phyloP scores from a whole-genome alignment of 2,797 vertebrate species.

The Lophotriccus pileatus region DNA sequence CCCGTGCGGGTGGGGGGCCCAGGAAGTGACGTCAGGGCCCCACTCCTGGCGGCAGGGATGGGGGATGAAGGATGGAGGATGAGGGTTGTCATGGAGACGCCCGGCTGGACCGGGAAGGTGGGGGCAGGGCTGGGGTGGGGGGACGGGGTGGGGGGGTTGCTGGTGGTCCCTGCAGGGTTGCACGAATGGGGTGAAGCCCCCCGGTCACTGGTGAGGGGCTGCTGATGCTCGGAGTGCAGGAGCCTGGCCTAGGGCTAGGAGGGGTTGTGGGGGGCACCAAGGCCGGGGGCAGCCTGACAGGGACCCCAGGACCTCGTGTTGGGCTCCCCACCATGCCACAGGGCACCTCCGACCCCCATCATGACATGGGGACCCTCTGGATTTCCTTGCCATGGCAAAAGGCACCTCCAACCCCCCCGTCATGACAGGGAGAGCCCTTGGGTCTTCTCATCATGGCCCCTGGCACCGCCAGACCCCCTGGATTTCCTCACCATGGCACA shows the following conservation, averaged over 20 bases:
- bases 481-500: no score
- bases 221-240: not conserved
- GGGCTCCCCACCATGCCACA: not conserved
- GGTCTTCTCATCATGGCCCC: not conserved
- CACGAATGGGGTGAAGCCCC: not conserved
- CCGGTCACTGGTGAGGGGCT: not conserved
- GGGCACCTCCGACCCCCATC: not conserved
- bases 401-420: not conserved
- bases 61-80: conserved; percentile 27
- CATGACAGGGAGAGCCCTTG: not conserved
- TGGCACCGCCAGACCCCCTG: not conserved
- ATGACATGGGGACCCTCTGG: rapidly evolving
- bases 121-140: not conserved
- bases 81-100: conserved; percentile 80
- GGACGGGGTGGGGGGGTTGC: not conserved
- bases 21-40: conserved; percentile 69
- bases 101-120: conserved; percentile 26
- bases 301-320: not conserved
- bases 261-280: not conserved
- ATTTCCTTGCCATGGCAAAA: not conserved
- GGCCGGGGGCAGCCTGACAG: rapidly evolving
- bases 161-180: not conserved
- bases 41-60: not conserved
- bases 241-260: not conserved
- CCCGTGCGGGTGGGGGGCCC: not conserved